phyloP scores from a whole-genome alignment of 2,888 invertebrate genomes.

The Drosophila monieri region DNA sequence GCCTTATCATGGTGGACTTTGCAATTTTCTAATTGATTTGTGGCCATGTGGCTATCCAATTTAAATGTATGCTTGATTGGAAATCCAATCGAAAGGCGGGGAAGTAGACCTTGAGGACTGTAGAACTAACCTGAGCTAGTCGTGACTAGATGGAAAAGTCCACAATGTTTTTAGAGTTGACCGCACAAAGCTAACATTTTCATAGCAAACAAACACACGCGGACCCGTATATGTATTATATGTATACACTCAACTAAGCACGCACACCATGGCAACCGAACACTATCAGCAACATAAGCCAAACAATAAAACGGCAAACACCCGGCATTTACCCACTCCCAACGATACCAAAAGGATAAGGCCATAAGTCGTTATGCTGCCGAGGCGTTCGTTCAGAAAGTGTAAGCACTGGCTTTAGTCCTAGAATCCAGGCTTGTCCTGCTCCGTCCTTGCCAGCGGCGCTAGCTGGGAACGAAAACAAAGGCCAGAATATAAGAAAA shows the following conservation, averaged over 20 bases:
- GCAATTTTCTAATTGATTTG: conserved; percentile 64
- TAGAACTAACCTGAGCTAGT: not conserved
- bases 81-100: not conserved
- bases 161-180: conserved; percentile 35
- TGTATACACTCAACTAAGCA: not conserved
- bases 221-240: not conserved
- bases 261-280: conserved; percentile 25
- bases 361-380: conserved; percentile 63
- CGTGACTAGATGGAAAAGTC: conserved; percentile 9
- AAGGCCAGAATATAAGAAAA: conserved; percentile 31
- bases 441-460: conserved; percentile 5
- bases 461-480: conserved; percentile 11
- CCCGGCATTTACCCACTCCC: conserved; percentile 51
- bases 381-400: conserved; percentile 52
- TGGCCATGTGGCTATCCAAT: conserved; percentile 52
- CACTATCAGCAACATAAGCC: conserved; percentile 37
- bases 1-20: conserved; percentile 14
- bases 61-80: conserved; percentile 42
- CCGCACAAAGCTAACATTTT: conserved; percentile 51
- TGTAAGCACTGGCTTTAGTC: conserved; percentile 44
- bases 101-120: not conserved
- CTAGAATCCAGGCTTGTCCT: conserved; percentile 9
- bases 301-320: conserved; percentile 35
- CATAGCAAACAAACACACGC: conserved; percentile 9
- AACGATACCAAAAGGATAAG: conserved; percentile 59